Evolutionary conservation across 2,113 vertebrate genomes (phyloP).

Genomic region (Thryonomys swinderianus): DNA sequence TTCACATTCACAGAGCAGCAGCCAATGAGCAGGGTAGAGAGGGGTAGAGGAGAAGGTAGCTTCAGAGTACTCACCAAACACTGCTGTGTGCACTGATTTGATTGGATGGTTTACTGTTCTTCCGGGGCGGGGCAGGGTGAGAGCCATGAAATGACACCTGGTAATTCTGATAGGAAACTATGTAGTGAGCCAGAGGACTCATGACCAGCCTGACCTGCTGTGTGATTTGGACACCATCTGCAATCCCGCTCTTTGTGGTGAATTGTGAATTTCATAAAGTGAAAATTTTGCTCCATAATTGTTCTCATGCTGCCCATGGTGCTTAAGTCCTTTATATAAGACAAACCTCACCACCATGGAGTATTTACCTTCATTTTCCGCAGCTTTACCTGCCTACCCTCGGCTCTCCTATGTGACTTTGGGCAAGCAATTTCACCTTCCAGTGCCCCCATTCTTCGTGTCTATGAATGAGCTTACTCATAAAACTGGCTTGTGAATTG

Average conservation of each 20-base stretch:
- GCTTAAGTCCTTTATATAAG: not conserved
- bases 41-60: not conserved
- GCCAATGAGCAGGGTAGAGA: not conserved
- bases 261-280: slow-evolving; percentile 33
- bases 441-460: not conserved
- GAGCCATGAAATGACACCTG: not conserved
- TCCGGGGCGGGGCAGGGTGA: not conserved
- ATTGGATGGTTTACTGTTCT: not conserved
- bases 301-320: not conserved
- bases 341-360: not conserved
- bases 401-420: not conserved
- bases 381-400: not conserved
- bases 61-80: not conserved
- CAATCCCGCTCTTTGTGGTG: not conserved
- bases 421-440: not conserved
- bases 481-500: not conserved
- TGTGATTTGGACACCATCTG: not conserved
- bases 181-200: not conserved
- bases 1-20: not conserved
- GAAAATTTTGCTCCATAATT: not conserved
- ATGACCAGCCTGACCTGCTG: not conserved
- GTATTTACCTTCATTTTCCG: not conserved
- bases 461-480: not conserved
- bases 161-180: not conserved
- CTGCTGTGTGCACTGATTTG: not conserved